A percentile compares a stretch with the other conserved stretches of the same genome.
phyloP scores from a whole-genome alignment of 2,113 vertebrate species.

The Pipra filicauda region DNA sequence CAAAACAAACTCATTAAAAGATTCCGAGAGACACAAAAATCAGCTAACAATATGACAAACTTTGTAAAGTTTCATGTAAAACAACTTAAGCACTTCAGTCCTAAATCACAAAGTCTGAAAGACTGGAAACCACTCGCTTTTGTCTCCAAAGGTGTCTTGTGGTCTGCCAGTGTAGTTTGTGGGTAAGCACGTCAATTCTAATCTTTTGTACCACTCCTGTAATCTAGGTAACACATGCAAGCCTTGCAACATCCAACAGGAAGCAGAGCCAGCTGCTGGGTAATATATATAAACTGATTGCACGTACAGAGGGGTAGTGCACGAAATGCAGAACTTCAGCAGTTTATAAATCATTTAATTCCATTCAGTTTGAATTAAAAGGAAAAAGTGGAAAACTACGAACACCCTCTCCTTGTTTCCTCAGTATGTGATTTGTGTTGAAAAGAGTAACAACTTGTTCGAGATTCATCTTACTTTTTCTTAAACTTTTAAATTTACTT shows the following conservation, averaged over 20 bases:
- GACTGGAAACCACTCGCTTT: constrained; percentile 63
- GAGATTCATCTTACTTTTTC: not conserved
- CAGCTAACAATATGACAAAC: not conserved
- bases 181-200: constrained; percentile 59
- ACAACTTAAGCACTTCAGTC: constrained; percentile 2
- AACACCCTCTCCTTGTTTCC: not conserved
- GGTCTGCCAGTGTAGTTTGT: constrained; percentile 61
- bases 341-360: constrained; percentile 66
- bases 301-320: not conserved
- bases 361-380: constrained; percentile 30
- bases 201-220: constrained; percentile 66
- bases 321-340: constrained; percentile 14
- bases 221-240: constrained; percentile 68
- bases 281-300: constrained; percentile 27
- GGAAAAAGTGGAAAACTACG: not conserved
- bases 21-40: not conserved
- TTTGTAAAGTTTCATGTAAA: not conserved
- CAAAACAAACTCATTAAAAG: not conserved
- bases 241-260: constrained; percentile 70
- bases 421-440: not conserved
- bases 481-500: not conserved
- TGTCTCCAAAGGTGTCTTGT: constrained; percentile 58
- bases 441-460: not conserved
- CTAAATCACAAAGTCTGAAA: constrained; percentile 56
- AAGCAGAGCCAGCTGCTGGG: constrained; percentile 59